phyloP scores from a whole-genome alignment of 1,140 invertebrate species.

The Calliopsis andreniformis region DNA sequence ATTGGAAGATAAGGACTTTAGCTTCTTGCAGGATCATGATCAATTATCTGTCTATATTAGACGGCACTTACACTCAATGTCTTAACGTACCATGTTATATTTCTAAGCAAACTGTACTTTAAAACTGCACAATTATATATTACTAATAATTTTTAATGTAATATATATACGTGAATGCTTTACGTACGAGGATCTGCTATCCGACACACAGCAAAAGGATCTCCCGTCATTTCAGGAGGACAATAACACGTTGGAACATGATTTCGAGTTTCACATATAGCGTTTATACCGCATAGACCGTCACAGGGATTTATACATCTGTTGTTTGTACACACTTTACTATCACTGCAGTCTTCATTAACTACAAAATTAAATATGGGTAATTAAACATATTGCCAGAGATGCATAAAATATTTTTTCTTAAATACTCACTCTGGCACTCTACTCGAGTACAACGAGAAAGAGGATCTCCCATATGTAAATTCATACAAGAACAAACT shows the following conservation, averaged over 20 bases:
- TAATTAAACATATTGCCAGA: background rate
- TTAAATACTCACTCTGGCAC: conserved; percentile 79
- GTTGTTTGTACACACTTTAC: conserved; percentile 82
- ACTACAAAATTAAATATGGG: conserved; percentile 63
- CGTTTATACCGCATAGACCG: conserved; percentile 84
- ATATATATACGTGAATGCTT: background rate
- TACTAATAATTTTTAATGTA: too few relatives aligned
- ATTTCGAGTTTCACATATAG: conserved; percentile 84
- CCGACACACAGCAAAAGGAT: conserved; percentile 83
- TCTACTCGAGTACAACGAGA: conserved; percentile 81
- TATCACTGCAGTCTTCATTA: conserved; percentile 79
- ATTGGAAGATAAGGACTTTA: too few relatives aligned
- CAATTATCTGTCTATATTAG: too few relatives aligned
- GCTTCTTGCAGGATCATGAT: too few relatives aligned
- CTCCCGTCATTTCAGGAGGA: conserved; percentile 84
- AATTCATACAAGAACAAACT: conserved; percentile 83
- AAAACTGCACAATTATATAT: too few relatives aligned
- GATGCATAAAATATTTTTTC: background rate
- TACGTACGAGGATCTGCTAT: conserved; percentile 81
- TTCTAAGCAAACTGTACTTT: too few relatives aligned
- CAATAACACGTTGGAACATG: conserved; percentile 86
- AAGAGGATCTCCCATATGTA: conserved; percentile 84
- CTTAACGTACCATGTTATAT: too few relatives aligned
- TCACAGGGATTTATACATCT: conserved; percentile 84
- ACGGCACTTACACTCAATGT: too few relatives aligned